Conservation (phyloP, 2,888 invertebrate genomes). For the Lepidocyrtinus sp. region DNA sequence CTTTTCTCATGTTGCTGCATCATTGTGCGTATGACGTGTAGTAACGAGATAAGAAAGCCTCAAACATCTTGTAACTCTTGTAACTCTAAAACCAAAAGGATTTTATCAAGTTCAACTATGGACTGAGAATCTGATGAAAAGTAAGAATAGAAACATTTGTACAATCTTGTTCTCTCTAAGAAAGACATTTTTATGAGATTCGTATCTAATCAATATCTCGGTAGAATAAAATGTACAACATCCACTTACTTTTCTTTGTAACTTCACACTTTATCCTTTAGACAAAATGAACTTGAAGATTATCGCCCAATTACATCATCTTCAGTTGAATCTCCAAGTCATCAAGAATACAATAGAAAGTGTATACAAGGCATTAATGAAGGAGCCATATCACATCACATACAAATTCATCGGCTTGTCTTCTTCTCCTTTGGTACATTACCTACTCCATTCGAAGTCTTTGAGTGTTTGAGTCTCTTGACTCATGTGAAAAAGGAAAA, state of each 20-base stretch:
- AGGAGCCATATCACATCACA: constrained; percentile 40
- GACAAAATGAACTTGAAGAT: constrained; percentile 49
- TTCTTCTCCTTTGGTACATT: constrained; percentile 37
- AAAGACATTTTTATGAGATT: not conserved
- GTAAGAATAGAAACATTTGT: not conserved
- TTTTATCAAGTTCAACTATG: not conserved
- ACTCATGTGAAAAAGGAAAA: no score
- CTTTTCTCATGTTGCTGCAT: constrained; percentile 3
- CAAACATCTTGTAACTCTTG: constrained; percentile 6
- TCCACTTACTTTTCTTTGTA: no score
- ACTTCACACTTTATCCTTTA: not conserved
- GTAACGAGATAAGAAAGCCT: constrained; percentile 30
- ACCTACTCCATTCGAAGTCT: constrained; percentile 11
- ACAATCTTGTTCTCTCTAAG: not conserved
- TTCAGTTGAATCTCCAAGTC: constrained; percentile 50
- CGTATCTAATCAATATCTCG: not conserved
- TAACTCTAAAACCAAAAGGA: not conserved
- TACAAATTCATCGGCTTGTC: constrained; percentile 46
- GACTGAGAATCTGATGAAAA: not conserved
- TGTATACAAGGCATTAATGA: constrained; percentile 44
- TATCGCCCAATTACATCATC: constrained; percentile 57
- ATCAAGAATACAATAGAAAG: constrained; percentile 36
- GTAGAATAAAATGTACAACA: constrained; percentile 33
- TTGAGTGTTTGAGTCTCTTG: no score
- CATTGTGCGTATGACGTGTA: constrained; percentile 25